Evolutionary conservation across 35 echinoderm and acorn worm species (phyloP).

Genomic region (Hemicentrotus pulcherrimus): DNA sequence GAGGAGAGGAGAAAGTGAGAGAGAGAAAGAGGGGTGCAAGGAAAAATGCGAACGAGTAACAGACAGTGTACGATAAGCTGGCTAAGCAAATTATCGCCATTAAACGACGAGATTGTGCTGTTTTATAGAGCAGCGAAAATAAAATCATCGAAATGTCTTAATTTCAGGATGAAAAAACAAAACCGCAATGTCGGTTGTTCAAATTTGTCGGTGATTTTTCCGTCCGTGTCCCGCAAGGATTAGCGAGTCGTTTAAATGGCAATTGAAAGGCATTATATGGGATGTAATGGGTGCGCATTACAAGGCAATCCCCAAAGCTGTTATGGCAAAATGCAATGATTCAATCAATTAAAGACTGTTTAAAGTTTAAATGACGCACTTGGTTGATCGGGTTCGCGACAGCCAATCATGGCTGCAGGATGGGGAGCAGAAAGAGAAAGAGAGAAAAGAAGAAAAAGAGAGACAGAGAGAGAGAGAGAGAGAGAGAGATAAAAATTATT

Average conservation of each 20-base stretch:
- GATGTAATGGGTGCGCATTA: constrained; percentile 42
- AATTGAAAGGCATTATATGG: constrained; percentile 54
- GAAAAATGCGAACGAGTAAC: background rate
- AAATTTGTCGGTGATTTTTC: background rate
- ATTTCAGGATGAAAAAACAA: constrained; percentile 53
- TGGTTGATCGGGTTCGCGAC: background rate
- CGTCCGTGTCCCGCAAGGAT: constrained; percentile 6
- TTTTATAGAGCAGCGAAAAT: constrained; percentile 16
- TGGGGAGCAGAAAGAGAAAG: background rate
- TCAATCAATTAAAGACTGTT: constrained; percentile 33
- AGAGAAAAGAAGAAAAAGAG: background rate
- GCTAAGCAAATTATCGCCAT: constrained; percentile 32
- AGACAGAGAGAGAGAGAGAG: background rate
- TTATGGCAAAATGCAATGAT: constrained; percentile 45
- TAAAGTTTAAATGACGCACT: constrained; percentile 30
- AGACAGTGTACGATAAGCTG: background rate
- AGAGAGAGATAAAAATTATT: too few species aligned
- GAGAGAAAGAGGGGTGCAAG: background rate
- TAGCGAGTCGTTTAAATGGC: constrained; percentile 47
- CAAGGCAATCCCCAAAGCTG: constrained; percentile 22
- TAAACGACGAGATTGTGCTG: background rate
- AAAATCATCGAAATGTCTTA: constrained; percentile 32
- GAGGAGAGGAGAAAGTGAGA: background rate
- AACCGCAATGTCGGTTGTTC: background rate
- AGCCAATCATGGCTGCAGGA: constrained; percentile 3